phyloP scores from a whole-genome alignment of 2,888 invertebrate species.

The Griposia aprilina region DNA sequence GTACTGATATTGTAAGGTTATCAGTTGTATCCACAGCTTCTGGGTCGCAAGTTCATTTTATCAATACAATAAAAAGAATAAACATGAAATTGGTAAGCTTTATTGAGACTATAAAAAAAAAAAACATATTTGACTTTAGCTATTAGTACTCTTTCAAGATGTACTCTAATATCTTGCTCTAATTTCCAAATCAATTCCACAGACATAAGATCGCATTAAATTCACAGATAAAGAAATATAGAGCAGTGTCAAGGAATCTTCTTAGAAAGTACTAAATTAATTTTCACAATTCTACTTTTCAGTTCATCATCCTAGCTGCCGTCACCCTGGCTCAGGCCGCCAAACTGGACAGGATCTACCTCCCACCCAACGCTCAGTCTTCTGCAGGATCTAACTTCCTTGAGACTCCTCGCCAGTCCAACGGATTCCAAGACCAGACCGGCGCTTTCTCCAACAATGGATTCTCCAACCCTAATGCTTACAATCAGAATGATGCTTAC shows the following conservation, averaged over 20 bases:
- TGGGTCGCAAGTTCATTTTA: conserved; percentile 68
- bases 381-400: conserved; percentile 63
- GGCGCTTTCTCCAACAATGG: conserved; percentile 52
- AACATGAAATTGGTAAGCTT: conserved; percentile 83
- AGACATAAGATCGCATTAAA: too few species aligned
- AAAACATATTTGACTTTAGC: too few species aligned
- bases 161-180: too few species aligned
- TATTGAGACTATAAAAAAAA: background rate
- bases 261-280: background rate
- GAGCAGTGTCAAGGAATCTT: background rate
- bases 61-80: conserved; percentile 43
- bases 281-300: conserved; percentile 54
- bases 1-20: conserved; percentile 77
- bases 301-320: conserved; percentile 81
- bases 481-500: conserved; percentile 60
- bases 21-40: conserved; percentile 80
- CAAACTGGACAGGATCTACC: conserved; percentile 84
- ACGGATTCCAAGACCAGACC: conserved; percentile 53
- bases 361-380: conserved; percentile 80
- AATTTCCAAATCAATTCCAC: too few species aligned
- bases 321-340: conserved; percentile 79
- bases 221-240: background rate
- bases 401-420: conserved; percentile 64
- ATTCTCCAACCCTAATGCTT: conserved; percentile 51
- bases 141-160: too few species aligned